Base-by-base conservation (phyloP, 2,113 vertebrate genomes). In the Cichladusa arquata region DNA sequence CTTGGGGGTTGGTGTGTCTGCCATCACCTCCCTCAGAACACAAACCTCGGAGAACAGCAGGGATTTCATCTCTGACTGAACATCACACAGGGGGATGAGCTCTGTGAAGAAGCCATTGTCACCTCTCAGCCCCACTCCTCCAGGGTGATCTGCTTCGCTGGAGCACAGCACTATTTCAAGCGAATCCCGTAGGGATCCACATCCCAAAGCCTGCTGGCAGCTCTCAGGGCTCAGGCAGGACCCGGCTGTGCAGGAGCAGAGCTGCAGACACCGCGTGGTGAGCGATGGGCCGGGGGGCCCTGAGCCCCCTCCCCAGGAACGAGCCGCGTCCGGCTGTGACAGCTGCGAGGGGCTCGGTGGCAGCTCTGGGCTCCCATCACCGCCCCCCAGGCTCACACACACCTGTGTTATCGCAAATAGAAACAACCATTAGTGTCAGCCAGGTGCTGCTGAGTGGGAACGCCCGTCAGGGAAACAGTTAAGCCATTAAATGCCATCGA, bases 121-220 rank as follows among this genome's bases (percentile, higher is more conserved):
- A 61, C 40, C 74, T 69, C 73, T n/a, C 54, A 25, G 50, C 25
- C 20, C 5, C 20, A 14, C 22, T 56, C 18, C 34, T 54, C 19
- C 53, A 5, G 4, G 2, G 26, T 0, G 11, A 88, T 7, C 56
- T 38, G 12, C 34, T 47, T 45, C 28, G 78, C 24, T 42, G 9
- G 48, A 72, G 64, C 2, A 26, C 29, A 51, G n/a, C 26, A 5
- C 20, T 3, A 0, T 14, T 74, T 11, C 26, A 22, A 47, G 17
- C 0, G 0, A 19, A 64, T 5, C 19, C 56, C 28, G 2, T 0
- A 5, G 0, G 2, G 33, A 74, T 33, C 28, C 47, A 6, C 5
- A 28, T 2, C 23, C 44, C 2, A 0, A 8, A 33, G 12, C 2
- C 14, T 11, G 14, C 81, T 77, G 57, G 48, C 29, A 62, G 34